Percentiles rank a stretch among this genome's conserved stretches.
Evolutionary conservation across 2,797 vertebrate genomes (phyloP).

Genomic region (Danio jaintianensis): DNA sequence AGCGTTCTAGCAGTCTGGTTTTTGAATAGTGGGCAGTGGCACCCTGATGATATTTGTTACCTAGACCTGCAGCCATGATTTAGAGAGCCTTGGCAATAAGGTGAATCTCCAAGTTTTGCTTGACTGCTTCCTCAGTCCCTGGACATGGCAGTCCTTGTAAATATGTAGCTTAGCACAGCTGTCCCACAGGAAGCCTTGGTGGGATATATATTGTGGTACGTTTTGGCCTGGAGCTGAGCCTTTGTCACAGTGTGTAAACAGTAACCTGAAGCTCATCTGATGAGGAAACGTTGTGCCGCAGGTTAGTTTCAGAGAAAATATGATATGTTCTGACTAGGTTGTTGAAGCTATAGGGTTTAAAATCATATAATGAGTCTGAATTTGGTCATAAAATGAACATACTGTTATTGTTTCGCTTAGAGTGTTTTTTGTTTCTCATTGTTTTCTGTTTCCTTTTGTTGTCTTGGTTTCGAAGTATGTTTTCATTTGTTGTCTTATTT

Average conservation of each 20-base stretch:
- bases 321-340: neutral
- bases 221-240: neutral
- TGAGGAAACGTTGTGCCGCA: neutral
- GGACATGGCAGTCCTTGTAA: slow-evolving; percentile 47
- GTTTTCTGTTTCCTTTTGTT: too few species aligned
- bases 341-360: neutral
- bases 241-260: neutral
- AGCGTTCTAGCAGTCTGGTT: neutral
- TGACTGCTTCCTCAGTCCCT: slow-evolving; percentile 32
- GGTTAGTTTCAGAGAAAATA: neutral
- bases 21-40: neutral
- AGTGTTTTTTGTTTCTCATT: too few species aligned
- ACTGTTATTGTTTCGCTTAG: too few species aligned
- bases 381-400: neutral
- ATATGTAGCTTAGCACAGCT: slow-evolving; percentile 38
- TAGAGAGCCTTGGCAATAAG: slow-evolving; percentile 46
- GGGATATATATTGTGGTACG: slow-evolving; percentile 32
- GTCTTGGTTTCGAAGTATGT: too few species aligned
- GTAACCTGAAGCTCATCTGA: neutral
- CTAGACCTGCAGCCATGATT: slow-evolving; percentile 50
- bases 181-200: neutral
- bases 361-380: neutral
- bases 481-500: too few species aligned
- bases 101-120: slow-evolving; percentile 34
- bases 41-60: slow-evolving; percentile 23